These are phyloP conservation scores for Sitodiplosis mosellana DNA, from an alignment of 1,140 invertebrate species.

Conservation along the genomic window DNA sequence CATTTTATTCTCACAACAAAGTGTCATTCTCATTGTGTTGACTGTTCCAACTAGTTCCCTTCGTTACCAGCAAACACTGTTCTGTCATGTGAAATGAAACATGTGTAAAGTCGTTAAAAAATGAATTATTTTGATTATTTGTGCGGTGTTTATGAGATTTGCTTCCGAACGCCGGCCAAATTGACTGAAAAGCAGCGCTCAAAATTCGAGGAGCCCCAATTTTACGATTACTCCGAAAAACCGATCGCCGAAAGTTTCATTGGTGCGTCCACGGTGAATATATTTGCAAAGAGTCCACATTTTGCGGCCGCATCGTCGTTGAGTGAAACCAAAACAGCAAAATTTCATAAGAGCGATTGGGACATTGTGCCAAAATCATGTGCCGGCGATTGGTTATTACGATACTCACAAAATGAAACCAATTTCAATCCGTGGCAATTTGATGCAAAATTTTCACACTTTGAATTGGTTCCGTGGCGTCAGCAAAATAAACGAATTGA, in stretches of 20 bases:
- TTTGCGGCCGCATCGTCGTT: not conserved
- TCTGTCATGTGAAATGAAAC: not conserved
- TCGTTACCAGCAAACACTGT: no score
- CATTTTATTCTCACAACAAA: no score
- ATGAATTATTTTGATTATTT: conserved; percentile 1
- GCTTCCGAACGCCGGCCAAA: no score
- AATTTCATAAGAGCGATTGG: not conserved
- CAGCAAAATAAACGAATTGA: conserved; percentile 8
- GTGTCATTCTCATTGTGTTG: no score
- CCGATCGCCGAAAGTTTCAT: no score
- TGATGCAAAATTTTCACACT: conserved; percentile 12
- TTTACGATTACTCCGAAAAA: no score
- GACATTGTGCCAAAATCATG: conserved; percentile 1
- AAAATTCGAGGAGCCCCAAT: no score
- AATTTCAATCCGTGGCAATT: conserved; percentile 18
- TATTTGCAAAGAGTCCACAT: not conserved
- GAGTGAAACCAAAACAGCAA: not conserved
- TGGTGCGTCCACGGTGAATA: not conserved
- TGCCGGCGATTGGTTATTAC: conserved; percentile 5
- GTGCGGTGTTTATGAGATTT: not conserved
- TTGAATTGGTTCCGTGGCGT: conserved; percentile 22
- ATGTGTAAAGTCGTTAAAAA: not conserved
- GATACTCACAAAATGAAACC: conserved; percentile 12
- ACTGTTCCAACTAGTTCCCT: no score
- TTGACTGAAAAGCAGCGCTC: no score